Base-by-base conservation (phyloP, 2,797 vertebrate species). In the Pelobates cultripes region DNA sequence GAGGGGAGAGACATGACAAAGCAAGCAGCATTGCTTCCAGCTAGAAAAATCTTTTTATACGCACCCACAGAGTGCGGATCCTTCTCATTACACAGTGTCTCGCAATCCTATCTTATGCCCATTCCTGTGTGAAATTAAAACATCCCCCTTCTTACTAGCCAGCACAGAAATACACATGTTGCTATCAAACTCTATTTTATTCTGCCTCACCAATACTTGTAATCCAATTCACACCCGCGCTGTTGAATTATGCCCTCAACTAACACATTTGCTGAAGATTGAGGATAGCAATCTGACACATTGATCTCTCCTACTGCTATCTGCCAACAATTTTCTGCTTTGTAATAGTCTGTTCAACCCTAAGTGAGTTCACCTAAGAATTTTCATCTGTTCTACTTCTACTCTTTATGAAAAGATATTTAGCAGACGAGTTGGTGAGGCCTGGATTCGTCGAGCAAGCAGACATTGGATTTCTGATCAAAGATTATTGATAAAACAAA, bases 221-320 rank as follows among this genome's bases (percentile, higher is more conserved):
- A 77, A 85, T 45, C 77, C 83, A 84, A n/a, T 66, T 78, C 73
- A 60, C 85, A 82, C 28, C 78, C 77, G 67, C 1, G 3, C 75
- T 53, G 69, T 28, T 79, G 10, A 73, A 6, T 45, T 83, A 85
- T 0, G 15, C 81, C 75, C 71, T 73, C 78, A 51, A 53, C 76
- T 60, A 66, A 41, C 73, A 70, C 84, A 15, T 1, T 3, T 8
- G 2, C 57, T 0, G 85, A 72, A 86, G 78, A 75, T 3, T 70
- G 77, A 15, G 74, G 72, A 68, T 67, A 74, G 66, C 28, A 1
- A 72, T 70, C 78, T 81, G 68, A 79, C 81, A 74, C 57, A 61
- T 77, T 85, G 69, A 66, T 57, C 78, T 76, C 83, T 79, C 7
- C 72, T 63, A 4, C 47, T 6, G 42, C 67, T 69, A 71, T 81